Base-by-base conservation (phyloP, 1,140 invertebrate genomes). In the Sesamia nonagrioides region DNA sequence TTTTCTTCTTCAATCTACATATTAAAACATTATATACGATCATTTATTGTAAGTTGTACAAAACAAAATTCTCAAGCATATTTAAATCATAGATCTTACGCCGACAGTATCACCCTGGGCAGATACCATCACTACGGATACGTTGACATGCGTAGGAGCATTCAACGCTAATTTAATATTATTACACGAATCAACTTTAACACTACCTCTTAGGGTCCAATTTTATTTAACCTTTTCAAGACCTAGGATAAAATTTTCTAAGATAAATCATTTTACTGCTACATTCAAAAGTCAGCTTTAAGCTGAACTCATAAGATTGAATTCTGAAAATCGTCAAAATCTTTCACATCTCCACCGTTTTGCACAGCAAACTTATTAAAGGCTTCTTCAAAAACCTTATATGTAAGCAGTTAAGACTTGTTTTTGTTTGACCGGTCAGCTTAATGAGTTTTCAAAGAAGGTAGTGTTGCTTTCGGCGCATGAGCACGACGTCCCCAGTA, bases 71-170 rank as follows among this genome's bases (percentile, higher is more conserved):
- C 54, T 61, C 18, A 48, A 61, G n/a, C 71, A 76, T 54, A 80
- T 83, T 80, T 78, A 83, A 83, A 85, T 84, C 78, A 84, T 63
- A 80, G 66, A 73, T 52, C 68, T 73, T 73, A 58, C 35, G 81
- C 81, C 61, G 83, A 82, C 76, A 77, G 80, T 87, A 85, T 82
- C 84, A 84, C 86, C 86, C 72, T 78, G 81, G 84, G 86, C 86
- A 66, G 71, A 56, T 74, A 81, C 82, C 77, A 85, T 89, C 84
- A 73, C 84, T 89, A 87, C 84, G 79, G 82, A 87, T 78, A 82
- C 81, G 84, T 81, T 90, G 89, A 89, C 87, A 85, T 86, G 89
- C 89, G 88, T 89, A 84, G 86, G 88, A 84, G 89, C 87, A 86
- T 78, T 21, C 18, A 21, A 56, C 58, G 48, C 40, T 48, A 52